phyloP scores from a whole-genome alignment of 2,113 vertebrate genomes.

The Dipodomys merriami region DNA sequence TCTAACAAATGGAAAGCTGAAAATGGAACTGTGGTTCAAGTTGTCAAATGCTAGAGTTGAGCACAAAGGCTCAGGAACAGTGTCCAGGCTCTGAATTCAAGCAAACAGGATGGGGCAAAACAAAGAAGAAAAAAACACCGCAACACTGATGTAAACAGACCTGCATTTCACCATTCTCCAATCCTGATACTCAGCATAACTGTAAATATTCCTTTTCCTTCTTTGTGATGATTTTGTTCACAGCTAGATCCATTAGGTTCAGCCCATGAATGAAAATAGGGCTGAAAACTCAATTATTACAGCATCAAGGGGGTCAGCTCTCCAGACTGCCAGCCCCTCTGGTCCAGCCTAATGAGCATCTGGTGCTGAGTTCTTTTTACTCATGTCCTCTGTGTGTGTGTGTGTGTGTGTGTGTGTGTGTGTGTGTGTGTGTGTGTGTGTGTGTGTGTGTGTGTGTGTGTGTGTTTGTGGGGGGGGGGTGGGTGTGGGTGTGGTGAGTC shows the following conservation, averaged over 20 bases:
- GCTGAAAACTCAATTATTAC: background rate
- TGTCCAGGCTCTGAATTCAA: background rate
- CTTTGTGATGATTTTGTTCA: slow-evolving; percentile 23
- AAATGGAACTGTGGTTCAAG: no score
- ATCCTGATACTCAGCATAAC: background rate
- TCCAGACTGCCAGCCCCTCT: background rate
- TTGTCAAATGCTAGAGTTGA: no score
- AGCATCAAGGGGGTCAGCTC: background rate
- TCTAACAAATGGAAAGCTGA: no score
- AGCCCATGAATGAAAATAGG: background rate
- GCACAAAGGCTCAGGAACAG: no score
- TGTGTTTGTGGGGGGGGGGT: background rate
- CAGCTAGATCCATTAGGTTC: slow-evolving; percentile 27
- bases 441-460: background rate
- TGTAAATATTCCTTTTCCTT: slow-evolving; percentile 3
- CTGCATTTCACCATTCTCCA: background rate
- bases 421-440: background rate
- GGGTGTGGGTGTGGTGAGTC: background rate
- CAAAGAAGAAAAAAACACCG: background rate
- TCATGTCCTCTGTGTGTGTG: background rate
- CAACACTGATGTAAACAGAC: slow-evolving; percentile 21
- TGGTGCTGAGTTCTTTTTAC: background rate
- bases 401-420: background rate
- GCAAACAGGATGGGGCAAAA: no score
- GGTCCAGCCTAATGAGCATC: background rate